Conservation (phyloP, 2,113 vertebrate genomes). For the Jacana jacana region DNA sequence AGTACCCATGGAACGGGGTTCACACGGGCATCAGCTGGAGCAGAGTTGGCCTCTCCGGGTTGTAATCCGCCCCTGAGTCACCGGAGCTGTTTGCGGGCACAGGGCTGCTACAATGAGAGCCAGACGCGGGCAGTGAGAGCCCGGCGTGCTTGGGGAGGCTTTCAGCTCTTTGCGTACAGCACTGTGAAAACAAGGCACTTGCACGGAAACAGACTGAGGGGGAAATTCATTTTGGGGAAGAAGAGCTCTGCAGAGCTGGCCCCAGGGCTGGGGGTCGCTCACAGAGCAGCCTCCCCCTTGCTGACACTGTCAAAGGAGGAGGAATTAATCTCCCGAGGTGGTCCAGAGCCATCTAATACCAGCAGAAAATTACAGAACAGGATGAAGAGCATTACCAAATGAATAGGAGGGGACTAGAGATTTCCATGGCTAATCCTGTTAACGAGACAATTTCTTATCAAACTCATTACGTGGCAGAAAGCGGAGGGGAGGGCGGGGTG, state of each 20-base stretch:
- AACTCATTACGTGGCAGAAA: slow-evolving; percentile 71
- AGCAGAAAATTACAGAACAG: slow-evolving; percentile 73
- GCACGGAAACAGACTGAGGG: rapidly evolving
- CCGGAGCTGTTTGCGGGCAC: neutral
- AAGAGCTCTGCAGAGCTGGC: neutral
- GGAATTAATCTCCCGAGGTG: slow-evolving; percentile 69
- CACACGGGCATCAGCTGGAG: rapidly evolving
- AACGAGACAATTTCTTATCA: slow-evolving; percentile 80
- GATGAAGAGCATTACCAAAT: slow-evolving; percentile 67
- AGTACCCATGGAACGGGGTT: neutral
- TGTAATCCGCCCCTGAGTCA: neutral
- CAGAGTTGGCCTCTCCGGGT: neutral
- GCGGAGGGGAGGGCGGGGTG: neutral
- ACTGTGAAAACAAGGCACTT: neutral
- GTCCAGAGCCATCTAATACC: slow-evolving; percentile 45
- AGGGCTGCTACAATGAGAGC: neutral
- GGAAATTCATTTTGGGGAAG: neutral
- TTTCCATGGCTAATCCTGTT: slow-evolving; percentile 79
- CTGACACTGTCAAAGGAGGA: neutral
- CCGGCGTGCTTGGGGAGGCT: neutral
- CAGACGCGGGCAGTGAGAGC: rapidly evolving
- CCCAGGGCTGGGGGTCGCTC: neutral
- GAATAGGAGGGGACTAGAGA: slow-evolving; percentile 75
- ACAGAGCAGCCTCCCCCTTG: neutral
- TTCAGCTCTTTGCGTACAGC: neutral